Base-by-base conservation (phyloP, 2,888 invertebrate genomes). In the Drosophila tanythrix region DNA sequence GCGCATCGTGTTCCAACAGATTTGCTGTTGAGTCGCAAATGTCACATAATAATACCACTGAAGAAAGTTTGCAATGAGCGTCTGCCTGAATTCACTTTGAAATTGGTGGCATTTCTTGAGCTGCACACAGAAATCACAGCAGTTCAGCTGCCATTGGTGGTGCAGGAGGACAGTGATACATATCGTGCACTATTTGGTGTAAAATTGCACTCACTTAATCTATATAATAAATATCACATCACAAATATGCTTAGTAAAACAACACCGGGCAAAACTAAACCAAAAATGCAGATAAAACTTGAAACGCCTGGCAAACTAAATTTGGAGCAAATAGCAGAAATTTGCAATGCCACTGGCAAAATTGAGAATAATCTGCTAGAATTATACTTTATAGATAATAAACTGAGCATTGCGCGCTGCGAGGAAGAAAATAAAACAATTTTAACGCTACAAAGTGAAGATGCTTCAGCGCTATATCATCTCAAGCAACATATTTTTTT, bases 1-100 rank as follows among this genome's bases (percentile, higher is more conserved):
- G 72, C 83, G 3, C 53, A 90, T 36, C 61, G 79, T n/a, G 55
- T 92, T 13, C 89, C 91, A 1, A 79, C 74, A 3, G 76, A 83
- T 2, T n/a, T 90, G 8, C 59, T 92, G 0, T 8, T 80, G 2
- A 74, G 82, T 13, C 81, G 79, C 38, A 70, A 85, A 2, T 90
- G 81, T 60, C 25, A 81, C 13, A 68, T 92, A 1, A 33, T 90
- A 2, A 52, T 92, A 43, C 85, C 91, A 3, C 29, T 88, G 1
- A 68, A 55, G 35, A 79, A 72, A 21, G 3, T 1, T 0, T 29
- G 10, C 3, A 79, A 76, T 29, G 68, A 56, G n/a, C 70, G 33
- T 10, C 46, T 92, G 18, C 88, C 92, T 6, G 64, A 75, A 3
- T 82, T 91, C 38, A 76, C 75, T 1, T n/a, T 91, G 3, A 76